Evolutionary conservation across 2,888 invertebrate genomes (phyloP), one percentile per base, ranked within the genome.

Genomic region (Digitonthophagus gazella): DNA sequence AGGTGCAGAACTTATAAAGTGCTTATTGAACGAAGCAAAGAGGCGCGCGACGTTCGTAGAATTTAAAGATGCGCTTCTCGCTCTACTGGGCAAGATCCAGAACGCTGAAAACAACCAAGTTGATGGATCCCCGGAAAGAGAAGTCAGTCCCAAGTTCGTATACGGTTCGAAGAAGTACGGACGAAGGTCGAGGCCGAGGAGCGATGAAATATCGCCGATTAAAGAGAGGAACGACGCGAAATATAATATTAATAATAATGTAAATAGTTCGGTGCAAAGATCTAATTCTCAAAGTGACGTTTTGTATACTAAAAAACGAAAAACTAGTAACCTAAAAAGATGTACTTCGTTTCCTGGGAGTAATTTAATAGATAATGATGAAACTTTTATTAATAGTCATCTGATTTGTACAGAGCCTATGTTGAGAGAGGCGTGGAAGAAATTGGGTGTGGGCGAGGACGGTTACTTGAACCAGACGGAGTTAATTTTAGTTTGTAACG

Each of bases 151-250:
- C 2, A 91, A 90, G 78, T 88, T 89, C 73, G 87, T 91, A 0
- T 89, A 89, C 76, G 92, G 92, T 1, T 86, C 89, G 18, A 92
- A 92, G 78, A 91, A 91, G 79, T 92, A 92, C 82, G 92, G 92
- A 0, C 85, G 92, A 0, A 85, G 91, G 63, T 91, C 91, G 1
- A 85, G 90, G 56, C 91, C 91, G 0, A 85, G 86, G 72, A 80
- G 78, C 58, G 81, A 83, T 58, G 81, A 80, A 64, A 76, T 79
- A 44, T 81, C 81, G 67, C 78, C 77, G 66, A 79, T 79, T 67
- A 80, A 79, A 58, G 83, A 72, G 81, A 83, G 78, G 78, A 85
- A 67, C 82, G 85, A 76, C 72, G 74, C 75, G 66, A 77, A 74
- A 67, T 76, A 70, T 71, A 77, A 72, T 64, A 78, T 71, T 71